phyloP scores from a whole-genome alignment of 2,888 invertebrate species.

The Dolichomitus sp. region DNA sequence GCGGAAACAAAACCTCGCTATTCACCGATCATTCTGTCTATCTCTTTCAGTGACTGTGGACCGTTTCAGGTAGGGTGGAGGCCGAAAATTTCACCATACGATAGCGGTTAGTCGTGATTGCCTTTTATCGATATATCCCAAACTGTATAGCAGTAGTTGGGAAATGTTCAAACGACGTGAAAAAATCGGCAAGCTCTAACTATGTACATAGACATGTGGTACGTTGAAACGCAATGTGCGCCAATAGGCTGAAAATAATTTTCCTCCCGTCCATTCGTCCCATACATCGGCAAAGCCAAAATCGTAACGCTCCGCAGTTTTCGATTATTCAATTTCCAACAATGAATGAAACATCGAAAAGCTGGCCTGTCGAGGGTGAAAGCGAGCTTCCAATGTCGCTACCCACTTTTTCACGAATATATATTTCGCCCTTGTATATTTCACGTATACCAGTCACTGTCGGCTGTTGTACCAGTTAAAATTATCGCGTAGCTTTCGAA shows the following conservation, averaged over 20 bases:
- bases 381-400: constrained; percentile 49
- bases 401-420: constrained; percentile 5
- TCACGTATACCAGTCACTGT: constrained; percentile 17
- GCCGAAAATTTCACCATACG: constrained; percentile 22
- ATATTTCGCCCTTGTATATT: background rate
- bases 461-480: constrained; percentile 31
- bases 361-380: constrained; percentile 36
- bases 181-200: constrained; percentile 19
- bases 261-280: background rate
- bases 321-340: constrained; percentile 63
- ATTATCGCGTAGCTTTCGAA: constrained; percentile 50
- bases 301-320: constrained; percentile 34
- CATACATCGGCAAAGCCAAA: constrained; percentile 3
- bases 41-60: background rate
- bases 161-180: constrained; percentile 23
- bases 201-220: background rate
- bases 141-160: constrained; percentile 5
- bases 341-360: constrained; percentile 61
- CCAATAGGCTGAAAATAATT: constrained; percentile 43
- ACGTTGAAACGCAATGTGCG: background rate
- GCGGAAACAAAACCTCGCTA: constrained; percentile 8
- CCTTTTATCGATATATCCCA: constrained; percentile 48
- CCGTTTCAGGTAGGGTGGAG: background rate
- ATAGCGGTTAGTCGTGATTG: constrained; percentile 54
- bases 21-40: background rate